Conservation (phyloP, 2,113 vertebrate species). For the Plectropomus leopardus region DNA sequence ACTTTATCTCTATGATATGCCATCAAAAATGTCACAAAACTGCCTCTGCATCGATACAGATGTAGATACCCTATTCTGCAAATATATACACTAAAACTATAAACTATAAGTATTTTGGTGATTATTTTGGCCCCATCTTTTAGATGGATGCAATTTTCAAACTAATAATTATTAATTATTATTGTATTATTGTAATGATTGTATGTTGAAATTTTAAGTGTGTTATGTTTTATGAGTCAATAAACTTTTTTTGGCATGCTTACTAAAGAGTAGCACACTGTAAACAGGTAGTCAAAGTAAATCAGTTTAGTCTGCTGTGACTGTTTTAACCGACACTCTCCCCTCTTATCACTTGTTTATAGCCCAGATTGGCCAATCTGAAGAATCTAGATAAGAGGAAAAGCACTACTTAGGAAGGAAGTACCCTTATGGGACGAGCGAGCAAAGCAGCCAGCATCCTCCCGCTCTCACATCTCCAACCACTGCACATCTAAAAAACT, state of each 20-base stretch:
- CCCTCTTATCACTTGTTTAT: conserved; percentile 43
- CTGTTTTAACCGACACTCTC: conserved; percentile 11
- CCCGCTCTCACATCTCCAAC: conserved; percentile 47
- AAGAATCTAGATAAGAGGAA: conserved; percentile 67
- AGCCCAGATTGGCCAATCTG: conserved; percentile 48
- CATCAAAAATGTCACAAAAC: neutral
- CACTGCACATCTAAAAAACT: conserved; percentile 10
- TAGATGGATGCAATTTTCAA: neutral
- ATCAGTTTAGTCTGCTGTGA: conserved; percentile 37
- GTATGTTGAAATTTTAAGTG: too few species aligned
- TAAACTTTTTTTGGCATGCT: neutral
- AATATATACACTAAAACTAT: neutral
- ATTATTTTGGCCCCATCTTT: neutral
- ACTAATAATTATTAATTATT: too few species aligned
- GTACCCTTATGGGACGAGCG: conserved; percentile 64
- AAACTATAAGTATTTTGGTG: accelerated
- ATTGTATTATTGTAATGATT: too few species aligned
- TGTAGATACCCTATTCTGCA: neutral
- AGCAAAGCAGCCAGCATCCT: conserved; percentile 67
- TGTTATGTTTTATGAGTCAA: neutral
- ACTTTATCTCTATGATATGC: neutral
- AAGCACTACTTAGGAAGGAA: conserved; percentile 72
- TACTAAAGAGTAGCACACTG: neutral
- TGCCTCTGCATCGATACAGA: too few species aligned
- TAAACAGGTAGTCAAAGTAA: neutral